These are phyloP conservation scores for Rhinella marina DNA, from an alignment of 2,797 vertebrate species.

Conservation along the genomic window DNA sequence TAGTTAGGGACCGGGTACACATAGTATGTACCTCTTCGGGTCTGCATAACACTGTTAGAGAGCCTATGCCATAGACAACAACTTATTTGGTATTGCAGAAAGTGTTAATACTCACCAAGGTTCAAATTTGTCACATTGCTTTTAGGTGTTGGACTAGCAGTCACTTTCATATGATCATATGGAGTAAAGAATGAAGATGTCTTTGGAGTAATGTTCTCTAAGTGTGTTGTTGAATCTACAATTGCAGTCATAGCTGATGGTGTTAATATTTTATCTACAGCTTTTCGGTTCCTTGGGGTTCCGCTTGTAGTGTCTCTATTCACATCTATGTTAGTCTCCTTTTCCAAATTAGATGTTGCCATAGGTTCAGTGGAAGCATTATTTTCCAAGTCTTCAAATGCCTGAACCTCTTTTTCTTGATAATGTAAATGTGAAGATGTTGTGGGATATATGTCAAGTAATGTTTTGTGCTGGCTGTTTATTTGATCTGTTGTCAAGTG, in stretches of 20 bases:
- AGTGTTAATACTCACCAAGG: neutral
- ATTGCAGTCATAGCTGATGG: neutral
- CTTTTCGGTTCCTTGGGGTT: neutral
- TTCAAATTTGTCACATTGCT: neutral
- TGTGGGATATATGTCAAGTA: neutral
- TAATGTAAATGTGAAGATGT: neutral
- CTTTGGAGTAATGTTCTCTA: neutral
- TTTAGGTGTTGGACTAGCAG: neutral
- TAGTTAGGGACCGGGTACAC: too few relatives aligned
- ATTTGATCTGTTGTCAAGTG: neutral
- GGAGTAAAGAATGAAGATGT: conserved; percentile 1
- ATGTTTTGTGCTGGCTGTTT: neutral
- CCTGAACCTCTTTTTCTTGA: neutral
- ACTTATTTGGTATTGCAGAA: neutral
- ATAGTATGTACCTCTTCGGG: too few relatives aligned
- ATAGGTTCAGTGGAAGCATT: neutral
- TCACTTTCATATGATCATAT: neutral
- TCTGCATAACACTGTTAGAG: too few relatives aligned
- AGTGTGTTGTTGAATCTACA: neutral
- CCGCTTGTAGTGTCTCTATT: neutral
- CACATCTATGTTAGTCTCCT: neutral
- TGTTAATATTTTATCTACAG: neutral
- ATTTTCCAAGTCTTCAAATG: neutral
- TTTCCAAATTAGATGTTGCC: neutral
- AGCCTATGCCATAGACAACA: neutral